Base-by-base conservation (phyloP, 2,888 invertebrate species). In the Gerosis bhagava region DNA sequence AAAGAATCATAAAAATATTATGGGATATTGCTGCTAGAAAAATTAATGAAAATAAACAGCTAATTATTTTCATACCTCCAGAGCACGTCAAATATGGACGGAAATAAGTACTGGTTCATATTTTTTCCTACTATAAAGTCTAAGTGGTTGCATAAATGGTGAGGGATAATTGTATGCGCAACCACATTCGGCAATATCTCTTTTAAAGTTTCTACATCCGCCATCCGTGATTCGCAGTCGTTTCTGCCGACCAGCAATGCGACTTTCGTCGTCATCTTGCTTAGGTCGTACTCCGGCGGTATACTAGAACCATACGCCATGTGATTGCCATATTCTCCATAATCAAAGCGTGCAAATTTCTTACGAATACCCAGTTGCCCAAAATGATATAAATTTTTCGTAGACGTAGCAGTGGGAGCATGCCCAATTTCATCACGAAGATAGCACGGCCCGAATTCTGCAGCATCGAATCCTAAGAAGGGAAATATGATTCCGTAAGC, bases 261-360 rank as follows among this genome's bases (percentile, higher is more conserved):
- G 0, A 62, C 44, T 10, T 52, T 65, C 53, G 63, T 62, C 0
- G 54, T 55, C 0, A 68, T 60, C 6, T 62, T 60, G 2, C 43
- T 36, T 35, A 73, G 46, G 5, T 70, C 55, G 31, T 73, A 74
- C 1, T 21, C 29, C 0, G 73, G 68, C 1, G 73, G 63, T 1
- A 16, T 8, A 1, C 50, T 26, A 0, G 54, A 48, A 15, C 59
- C 56, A 21, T 68, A 70, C 0, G 39, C 39, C 0, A 10, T 3
- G 1, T 51, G 2, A 40, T 71, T 70, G 6, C 45, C 35, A 0
- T 12, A 3, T 17, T 12, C 16, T 1, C 63, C 69, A 16, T 65
- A 61, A 40, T 69, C 64, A 42, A 46, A 68, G 7, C 49, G 40
- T 0, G 57, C 52, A 37, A 69, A 67, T 7, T 26, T 44, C 12